Conservation (phyloP, 1,140 invertebrate genomes). For the Sarcophaga bullata region DNA sequence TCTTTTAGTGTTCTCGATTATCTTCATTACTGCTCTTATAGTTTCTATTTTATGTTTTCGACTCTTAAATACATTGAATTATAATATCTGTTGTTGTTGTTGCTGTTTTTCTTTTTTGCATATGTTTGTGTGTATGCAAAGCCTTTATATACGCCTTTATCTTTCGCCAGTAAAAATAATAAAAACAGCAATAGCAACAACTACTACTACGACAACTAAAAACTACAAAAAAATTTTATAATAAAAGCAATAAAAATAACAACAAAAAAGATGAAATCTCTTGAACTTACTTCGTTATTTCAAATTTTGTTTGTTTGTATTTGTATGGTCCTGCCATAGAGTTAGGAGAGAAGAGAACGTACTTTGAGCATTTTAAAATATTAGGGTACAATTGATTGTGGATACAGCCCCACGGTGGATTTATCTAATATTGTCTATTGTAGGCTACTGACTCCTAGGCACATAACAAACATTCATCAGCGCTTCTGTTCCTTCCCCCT, state of each 20-base stretch:
- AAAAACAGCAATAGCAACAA: neutral
- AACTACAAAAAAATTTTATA: neutral
- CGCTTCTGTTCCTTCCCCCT: too few species aligned
- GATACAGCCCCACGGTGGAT: too few species aligned
- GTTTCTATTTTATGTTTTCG: neutral
- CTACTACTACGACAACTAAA: neutral
- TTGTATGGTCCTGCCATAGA: too few species aligned
- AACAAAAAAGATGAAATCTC: neutral
- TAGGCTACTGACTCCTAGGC: too few species aligned
- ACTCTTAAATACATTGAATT: neutral
- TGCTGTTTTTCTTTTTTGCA: neutral
- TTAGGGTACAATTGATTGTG: too few species aligned
- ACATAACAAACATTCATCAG: too few species aligned
- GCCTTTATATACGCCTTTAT: neutral
- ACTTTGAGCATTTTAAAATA: neutral
- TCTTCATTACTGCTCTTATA: neutral
- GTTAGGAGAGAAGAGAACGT: neutral
- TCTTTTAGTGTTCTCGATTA: neutral
- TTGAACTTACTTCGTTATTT: slow-evolving; percentile 6
- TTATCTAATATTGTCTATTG: too few species aligned
- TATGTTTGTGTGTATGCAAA: neutral
- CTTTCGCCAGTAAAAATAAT: slow-evolving; percentile 1
- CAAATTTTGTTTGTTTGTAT: neutral
- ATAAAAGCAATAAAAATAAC: neutral
- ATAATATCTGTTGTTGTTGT: neutral